phyloP scores from a whole-genome alignment of 2,113 vertebrate species.

The Cranoglanis bouderius region DNA sequence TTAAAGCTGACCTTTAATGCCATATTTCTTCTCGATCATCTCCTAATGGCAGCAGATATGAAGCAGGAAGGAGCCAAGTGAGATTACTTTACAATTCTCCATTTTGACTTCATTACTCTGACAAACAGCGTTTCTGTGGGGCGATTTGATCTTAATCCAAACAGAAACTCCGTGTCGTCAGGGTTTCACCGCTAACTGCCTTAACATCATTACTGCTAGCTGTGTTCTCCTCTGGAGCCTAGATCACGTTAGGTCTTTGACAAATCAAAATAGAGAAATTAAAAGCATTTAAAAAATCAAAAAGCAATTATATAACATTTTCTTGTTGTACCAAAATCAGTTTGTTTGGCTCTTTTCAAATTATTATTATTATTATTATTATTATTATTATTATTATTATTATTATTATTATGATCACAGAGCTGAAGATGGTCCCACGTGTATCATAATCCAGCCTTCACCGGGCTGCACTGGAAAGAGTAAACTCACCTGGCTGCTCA shows the following conservation, averaged over 20 bases:
- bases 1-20: background rate
- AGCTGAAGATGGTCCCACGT: conserved; percentile 78
- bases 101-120: background rate
- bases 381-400: background rate
- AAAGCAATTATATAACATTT: no score
- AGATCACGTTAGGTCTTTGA: no score
- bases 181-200: no score
- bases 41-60: no score
- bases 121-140: background rate
- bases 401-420: conserved; percentile 56
- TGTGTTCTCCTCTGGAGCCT: no score
- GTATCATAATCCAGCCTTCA: conserved; percentile 73
- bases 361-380: no score
- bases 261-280: no score
- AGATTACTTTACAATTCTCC: background rate
- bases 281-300: no score
- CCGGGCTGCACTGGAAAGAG: conserved; percentile 44
- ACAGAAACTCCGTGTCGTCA: background rate
- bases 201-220: background rate
- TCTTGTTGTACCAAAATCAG: no score
- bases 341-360: no score
- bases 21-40: no score
- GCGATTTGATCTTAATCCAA: background rate
- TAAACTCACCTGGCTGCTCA: conserved; percentile 80
- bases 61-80: no score